Conservation (phyloP, 2,888 invertebrate genomes). For the Aporophyla lueneburgensis region DNA sequence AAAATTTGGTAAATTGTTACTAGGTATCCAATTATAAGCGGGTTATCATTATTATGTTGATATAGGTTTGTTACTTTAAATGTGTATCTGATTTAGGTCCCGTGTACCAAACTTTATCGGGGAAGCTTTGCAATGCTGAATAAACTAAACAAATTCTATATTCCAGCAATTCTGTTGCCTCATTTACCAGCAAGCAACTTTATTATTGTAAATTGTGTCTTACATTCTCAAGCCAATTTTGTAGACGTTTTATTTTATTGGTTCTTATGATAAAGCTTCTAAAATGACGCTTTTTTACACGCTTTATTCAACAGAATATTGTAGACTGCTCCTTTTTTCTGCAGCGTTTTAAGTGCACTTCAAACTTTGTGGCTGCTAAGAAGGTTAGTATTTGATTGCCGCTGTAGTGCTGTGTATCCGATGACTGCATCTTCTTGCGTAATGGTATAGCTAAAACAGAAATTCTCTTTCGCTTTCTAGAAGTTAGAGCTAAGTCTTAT, state of each 20-base stretch:
- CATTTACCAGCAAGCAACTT: slow-evolving; percentile 16
- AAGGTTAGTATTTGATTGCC: slow-evolving; percentile 1
- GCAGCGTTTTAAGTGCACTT: slow-evolving; percentile 21
- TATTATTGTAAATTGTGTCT: slow-evolving; percentile 17
- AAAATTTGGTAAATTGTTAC: slow-evolving; percentile 24
- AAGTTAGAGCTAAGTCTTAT: not conserved
- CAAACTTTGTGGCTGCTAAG: slow-evolving; percentile 11
- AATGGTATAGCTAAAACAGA: not conserved
- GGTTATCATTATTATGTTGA: slow-evolving; percentile 36
- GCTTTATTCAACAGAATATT: slow-evolving; percentile 5
- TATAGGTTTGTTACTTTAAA: not conserved
- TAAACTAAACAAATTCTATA: not conserved
- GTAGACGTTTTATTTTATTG: slow-evolving; percentile 18
- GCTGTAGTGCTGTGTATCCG: not conserved
- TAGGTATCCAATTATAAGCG: slow-evolving; percentile 30
- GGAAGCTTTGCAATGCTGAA: not conserved
- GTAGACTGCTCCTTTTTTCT: slow-evolving; percentile 17
- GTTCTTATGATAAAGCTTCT: not conserved
- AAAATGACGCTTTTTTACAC: slow-evolving; percentile 20
- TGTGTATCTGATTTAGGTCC: not conserved
- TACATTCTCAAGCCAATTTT: slow-evolving; percentile 23
- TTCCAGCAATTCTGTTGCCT: not conserved
- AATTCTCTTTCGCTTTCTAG: not conserved
- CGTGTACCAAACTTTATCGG: not conserved
- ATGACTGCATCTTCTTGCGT: not conserved